Percentiles rank a stretch among this genome's conserved stretches.
Evolutionary conservation across 2,888 invertebrate species (phyloP).

Genomic region (Apotomis capreana): DNA sequence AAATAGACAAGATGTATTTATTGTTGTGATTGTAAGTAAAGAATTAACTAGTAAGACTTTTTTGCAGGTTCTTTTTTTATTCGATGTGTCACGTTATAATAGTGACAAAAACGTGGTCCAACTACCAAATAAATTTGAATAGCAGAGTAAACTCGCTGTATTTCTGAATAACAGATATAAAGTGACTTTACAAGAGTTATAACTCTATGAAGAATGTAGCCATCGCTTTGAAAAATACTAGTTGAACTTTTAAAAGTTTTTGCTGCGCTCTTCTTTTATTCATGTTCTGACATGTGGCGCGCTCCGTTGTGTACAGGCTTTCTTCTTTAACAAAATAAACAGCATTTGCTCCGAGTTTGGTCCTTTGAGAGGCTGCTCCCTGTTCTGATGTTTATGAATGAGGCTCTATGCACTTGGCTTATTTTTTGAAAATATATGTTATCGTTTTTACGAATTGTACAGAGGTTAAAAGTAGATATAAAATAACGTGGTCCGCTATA

Average conservation of each 20-base stretch:
- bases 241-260: conserved; percentile 74
- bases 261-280: conserved; percentile 80
- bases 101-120: too few species aligned
- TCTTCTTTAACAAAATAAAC: conserved; percentile 82
- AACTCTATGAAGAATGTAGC: conserved; percentile 61
- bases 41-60: too few species aligned
- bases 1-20: too few species aligned
- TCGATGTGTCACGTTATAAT: too few species aligned
- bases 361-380: conserved; percentile 77
- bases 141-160: not conserved
- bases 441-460: too few species aligned
- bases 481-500: too few species aligned
- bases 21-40: too few species aligned
- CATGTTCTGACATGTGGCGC: conserved; percentile 81
- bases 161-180: not conserved
- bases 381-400: conserved; percentile 78
- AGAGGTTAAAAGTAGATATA: too few species aligned
- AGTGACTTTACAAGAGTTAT: not conserved
- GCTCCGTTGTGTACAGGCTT: conserved; percentile 77
- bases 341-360: conserved; percentile 79
- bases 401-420: conserved; percentile 74
- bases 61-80: too few species aligned
- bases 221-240: conserved; percentile 74
- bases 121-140: too few species aligned
- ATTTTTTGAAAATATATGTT: too few species aligned